Percentiles rank a stretch among this genome's conserved stretches.
Conservation (phyloP, 1,140 invertebrate genomes). For the Phthorimaea operculella region DNA sequence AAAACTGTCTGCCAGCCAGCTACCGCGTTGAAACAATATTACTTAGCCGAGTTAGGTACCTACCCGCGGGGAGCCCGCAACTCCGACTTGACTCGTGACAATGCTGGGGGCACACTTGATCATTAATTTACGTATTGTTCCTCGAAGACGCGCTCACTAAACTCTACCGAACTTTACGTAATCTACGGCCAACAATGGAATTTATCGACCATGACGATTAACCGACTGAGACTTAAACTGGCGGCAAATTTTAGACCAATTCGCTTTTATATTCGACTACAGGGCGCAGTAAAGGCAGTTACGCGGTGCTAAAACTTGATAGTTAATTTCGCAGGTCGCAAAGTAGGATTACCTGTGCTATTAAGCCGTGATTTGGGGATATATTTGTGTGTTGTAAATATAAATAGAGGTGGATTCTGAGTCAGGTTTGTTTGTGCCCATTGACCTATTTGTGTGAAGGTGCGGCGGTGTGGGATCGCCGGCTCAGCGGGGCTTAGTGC, state of each 20-base stretch:
- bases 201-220: conserved; percentile 1
- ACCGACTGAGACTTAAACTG: not conserved
- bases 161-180: not conserved
- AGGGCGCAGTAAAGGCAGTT: no score
- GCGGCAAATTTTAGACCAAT: not conserved
- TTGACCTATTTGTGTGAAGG: conserved; percentile 44
- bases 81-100: conserved; percentile 4
- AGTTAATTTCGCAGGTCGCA: no score
- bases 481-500: conserved; percentile 55
- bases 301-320: no score
- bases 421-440: not conserved
- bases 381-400: no score
- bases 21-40: conserved; percentile 53
- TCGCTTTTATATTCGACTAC: not conserved
- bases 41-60: conserved; percentile 48
- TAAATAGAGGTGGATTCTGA: no score
- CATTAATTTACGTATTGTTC: conserved; percentile 1
- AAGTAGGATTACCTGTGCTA: no score
- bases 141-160: not conserved
- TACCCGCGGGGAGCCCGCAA: conserved; percentile 22
- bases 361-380: no score
- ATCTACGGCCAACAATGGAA: not conserved
- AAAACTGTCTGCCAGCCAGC: conserved; percentile 51
- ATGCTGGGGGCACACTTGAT: not conserved
- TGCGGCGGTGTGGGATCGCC: conserved; percentile 48